Base-by-base conservation (phyloP, 2,888 invertebrate genomes). In the Axea sp. region DNA sequence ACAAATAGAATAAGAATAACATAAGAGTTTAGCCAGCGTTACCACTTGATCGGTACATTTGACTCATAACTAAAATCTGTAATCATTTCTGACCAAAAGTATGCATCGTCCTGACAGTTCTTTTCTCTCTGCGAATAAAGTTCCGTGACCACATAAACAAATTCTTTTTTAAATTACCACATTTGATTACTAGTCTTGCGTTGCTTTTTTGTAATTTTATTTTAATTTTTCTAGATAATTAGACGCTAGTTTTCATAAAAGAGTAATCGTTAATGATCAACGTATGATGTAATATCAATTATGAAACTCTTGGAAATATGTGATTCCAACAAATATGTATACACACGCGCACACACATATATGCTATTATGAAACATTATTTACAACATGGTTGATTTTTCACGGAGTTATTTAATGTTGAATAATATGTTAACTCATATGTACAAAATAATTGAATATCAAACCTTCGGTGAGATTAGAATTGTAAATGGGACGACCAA, bases 311-410 rank as follows among this genome's bases (percentile, higher is more conserved):
- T 19, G 35, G 59, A 68, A 68, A 59, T 30, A 24, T 59, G 41
- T 33, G 17, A 49, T 57, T 68, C 35, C 14, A 30, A 51, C 51
- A 35, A 59, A 59, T 45, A 35, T 65, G n/a, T n/a, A n/a, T n/a
- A n/a, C n/a, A n/a, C n/a, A n/a, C n/a, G n/a, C n/a, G n/a, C n/a
- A n/a, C n/a, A n/a, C n/a, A n/a, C n/a, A 43, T 43, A 65, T 53
- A 47, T 60, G 51, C 43, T 43, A 60, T 68, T 59, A 68, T 43
- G 59, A 59, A 68, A 68, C 68, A 43, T 14, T 51, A 35, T 59
- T 68, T 43, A 41, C 59, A 68, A 68, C 41, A 49, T 49, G 17
- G 30, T 17, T 14, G 22, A 24, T 64, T 49, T 60, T 62, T 53
- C 53, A 14, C 59, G 8, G 11, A 35, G 11, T 41, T 53, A 51